Evolutionary conservation across 2,888 invertebrate genomes (phyloP).

Genomic region (Chirona hameri): DNA sequence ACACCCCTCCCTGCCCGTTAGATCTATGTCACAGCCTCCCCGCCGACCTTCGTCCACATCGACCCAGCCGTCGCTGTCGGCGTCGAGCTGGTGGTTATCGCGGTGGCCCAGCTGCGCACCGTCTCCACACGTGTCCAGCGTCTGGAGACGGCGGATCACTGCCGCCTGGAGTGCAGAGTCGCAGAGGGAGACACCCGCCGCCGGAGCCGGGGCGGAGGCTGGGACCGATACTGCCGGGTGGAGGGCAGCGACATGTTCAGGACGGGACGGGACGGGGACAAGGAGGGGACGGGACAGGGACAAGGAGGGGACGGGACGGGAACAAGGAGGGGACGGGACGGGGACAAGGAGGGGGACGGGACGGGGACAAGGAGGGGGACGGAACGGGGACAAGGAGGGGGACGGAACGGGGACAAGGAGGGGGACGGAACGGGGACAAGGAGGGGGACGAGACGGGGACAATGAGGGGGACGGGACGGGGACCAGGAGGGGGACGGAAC

Average conservation of each 20-base stretch:
- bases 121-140: neutral
- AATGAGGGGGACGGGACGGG: neutral
- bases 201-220: neutral
- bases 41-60: conserved; percentile 8
- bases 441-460: neutral
- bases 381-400: too few relatives aligned
- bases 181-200: neutral
- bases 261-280: neutral
- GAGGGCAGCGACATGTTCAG: too few relatives aligned
- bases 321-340: too few relatives aligned
- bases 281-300: neutral
- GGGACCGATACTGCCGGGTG: neutral
- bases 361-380: neutral
- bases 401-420: too few relatives aligned
- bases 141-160: neutral
- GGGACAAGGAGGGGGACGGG: neutral
- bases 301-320: neutral
- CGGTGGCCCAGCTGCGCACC: neutral
- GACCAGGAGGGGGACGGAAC: too few relatives aligned
- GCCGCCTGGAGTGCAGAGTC: neutral
- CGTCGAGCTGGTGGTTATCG: neutral
- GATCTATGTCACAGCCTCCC: neutral
- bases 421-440: too few relatives aligned
- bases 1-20: too few relatives aligned
- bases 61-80: neutral